Evolutionary conservation across 2,888 invertebrate genomes (phyloP).

Genomic region (Rhimphoctona megacephalus): DNA sequence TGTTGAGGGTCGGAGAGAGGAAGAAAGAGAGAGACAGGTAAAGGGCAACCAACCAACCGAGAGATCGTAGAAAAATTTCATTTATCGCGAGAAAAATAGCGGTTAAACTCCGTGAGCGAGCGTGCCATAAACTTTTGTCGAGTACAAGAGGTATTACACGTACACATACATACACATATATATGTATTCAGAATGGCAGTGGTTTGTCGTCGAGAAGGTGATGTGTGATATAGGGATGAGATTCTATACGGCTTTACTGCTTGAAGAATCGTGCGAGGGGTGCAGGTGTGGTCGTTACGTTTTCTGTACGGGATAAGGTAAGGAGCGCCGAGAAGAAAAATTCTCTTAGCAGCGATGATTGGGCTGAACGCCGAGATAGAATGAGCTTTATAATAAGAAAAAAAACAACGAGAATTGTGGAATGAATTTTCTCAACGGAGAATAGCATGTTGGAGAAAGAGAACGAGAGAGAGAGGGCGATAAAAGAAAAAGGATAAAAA

Average conservation of each 20-base stretch:
- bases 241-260: conserved; percentile 48
- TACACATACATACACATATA: not conserved
- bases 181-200: conserved; percentile 26
- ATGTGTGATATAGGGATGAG: conserved; percentile 44
- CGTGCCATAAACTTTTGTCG: conserved; percentile 73
- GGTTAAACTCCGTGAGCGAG: conserved; percentile 77
- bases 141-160: conserved; percentile 33
- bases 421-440: conserved; percentile 23
- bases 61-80: conserved; percentile 79
- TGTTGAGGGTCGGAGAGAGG: not conserved
- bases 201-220: conserved; percentile 52
- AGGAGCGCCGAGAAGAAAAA: conserved; percentile 53
- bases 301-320: conserved; percentile 49
- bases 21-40: not conserved
- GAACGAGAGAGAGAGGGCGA: not conserved
- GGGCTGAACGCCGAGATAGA: conserved; percentile 52
- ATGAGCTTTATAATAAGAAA: conserved; percentile 35
- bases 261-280: conserved; percentile 60
- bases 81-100: conserved; percentile 82
- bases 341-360: conserved; percentile 48
- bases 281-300: conserved; percentile 60
- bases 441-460: conserved; percentile 14
- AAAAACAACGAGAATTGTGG: conserved; percentile 39
- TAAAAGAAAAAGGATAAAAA: conserved; percentile 1
- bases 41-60: conserved; percentile 46